These are phyloP conservation scores for Leptatherina wallacei DNA, from an alignment of 2,797 vertebrate genomes.

Conservation along the genomic window DNA sequence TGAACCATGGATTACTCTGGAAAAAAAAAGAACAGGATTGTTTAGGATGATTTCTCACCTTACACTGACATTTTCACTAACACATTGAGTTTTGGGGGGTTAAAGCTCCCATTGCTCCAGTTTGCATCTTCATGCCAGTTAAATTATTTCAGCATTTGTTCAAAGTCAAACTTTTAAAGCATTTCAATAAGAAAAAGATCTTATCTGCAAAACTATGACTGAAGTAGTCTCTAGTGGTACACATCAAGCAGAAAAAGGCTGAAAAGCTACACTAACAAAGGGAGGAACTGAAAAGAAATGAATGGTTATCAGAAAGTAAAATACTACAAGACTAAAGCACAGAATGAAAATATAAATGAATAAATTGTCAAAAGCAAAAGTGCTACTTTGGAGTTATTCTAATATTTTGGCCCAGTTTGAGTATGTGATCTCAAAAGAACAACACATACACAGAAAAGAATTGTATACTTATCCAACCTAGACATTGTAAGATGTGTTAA, in stretches of 20 bases:
- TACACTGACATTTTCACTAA: slow-evolving; percentile 25
- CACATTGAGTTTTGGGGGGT: slow-evolving; percentile 32
- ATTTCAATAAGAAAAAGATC: slow-evolving; percentile 39
- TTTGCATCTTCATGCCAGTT: slow-evolving; percentile 34
- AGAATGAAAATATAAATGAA: neutral
- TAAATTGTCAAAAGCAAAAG: neutral
- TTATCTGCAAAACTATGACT: slow-evolving; percentile 46
- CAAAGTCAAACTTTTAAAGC: slow-evolving; percentile 37
- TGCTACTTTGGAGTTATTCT: neutral
- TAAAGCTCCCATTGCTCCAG: slow-evolving; percentile 19
- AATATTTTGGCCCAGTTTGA: neutral
- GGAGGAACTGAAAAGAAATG: neutral
- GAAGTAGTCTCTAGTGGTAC: slow-evolving; percentile 10
- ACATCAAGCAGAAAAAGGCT: slow-evolving; percentile 22
- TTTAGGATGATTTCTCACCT: slow-evolving; percentile 1
- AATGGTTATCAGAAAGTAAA: neutral
- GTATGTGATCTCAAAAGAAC: neutral
- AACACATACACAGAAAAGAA: too few species aligned
- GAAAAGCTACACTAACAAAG: slow-evolving; percentile 3
- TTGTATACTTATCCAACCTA: neutral
- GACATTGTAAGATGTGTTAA: neutral
- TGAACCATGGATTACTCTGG: neutral
- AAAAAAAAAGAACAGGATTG: neutral
- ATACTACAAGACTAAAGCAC: neutral
- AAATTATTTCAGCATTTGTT: slow-evolving; percentile 45